Percentiles rank a stretch among this genome's conserved stretches.
Evolutionary conservation across 2,113 vertebrate species (phyloP).

Genomic region (Microcebus jonahi): DNA sequence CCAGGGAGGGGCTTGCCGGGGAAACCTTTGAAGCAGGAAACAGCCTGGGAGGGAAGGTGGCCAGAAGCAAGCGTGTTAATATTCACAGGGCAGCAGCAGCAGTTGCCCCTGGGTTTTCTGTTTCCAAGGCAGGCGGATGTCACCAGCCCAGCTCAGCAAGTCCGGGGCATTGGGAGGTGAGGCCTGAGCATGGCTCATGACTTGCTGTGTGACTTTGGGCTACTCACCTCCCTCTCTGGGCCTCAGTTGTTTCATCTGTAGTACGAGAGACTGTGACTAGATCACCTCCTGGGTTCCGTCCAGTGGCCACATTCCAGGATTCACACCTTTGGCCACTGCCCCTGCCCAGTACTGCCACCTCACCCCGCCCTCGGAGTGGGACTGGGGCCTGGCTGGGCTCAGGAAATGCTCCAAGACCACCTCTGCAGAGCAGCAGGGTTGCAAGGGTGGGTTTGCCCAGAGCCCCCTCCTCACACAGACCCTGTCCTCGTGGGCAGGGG

Average conservation of each 20-base stretch:
- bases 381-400: not conserved
- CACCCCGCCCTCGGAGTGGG: not conserved
- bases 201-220: not conserved
- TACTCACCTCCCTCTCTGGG: not conserved
- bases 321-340: fast-evolving
- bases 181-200: not conserved
- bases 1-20: not conserved
- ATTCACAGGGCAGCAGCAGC: not conserved
- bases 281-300: not conserved
- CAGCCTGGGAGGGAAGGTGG: not conserved
- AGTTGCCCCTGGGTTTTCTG: conserved; percentile 23
- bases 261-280: not conserved
- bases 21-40: conserved; percentile 53
- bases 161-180: not conserved
- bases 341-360: not conserved
- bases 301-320: too few relatives aligned
- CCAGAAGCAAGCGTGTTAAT: not conserved
- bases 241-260: not conserved
- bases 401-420: not conserved
- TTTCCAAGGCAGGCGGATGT: not conserved
- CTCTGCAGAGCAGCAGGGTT: not conserved
- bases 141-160: not conserved
- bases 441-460: not conserved
- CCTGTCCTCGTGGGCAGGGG: not conserved
- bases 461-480: not conserved